phyloP scores from a whole-genome alignment of 1,140 invertebrate species.

The Thaumetopoea pityocampa region DNA sequence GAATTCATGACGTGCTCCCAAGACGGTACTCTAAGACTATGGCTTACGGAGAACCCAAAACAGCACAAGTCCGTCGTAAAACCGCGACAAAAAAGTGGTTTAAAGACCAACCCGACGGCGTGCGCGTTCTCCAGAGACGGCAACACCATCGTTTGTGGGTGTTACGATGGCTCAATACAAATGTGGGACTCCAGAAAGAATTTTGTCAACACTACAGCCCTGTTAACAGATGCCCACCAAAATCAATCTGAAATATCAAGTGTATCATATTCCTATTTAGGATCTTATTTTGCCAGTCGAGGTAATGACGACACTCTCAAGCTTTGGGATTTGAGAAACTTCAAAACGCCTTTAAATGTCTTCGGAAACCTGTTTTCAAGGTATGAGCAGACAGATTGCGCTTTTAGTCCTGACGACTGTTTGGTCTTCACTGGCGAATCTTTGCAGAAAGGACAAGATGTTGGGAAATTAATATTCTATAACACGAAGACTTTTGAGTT shows the following conservation, averaged over 20 bases:
- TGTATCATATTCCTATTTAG: conserved; percentile 92
- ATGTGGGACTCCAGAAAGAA: conserved; percentile 96
- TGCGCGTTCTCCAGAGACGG: conserved; percentile 84
- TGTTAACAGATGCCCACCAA: conserved; percentile 89
- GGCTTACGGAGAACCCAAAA: conserved; percentile 87
- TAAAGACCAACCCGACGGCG: conserved; percentile 91
- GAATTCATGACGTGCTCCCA: conserved; percentile 97
- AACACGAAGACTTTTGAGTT: conserved; percentile 86
- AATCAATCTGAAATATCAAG: conserved; percentile 89
- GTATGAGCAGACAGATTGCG: conserved; percentile 94
- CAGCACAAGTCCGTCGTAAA: conserved; percentile 93
- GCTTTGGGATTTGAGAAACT: conserved; percentile 93
- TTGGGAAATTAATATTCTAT: conserved; percentile 89
- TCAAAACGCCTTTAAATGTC: conserved; percentile 86
- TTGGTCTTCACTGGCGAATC: conserved; percentile 94
- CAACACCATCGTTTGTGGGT: conserved; percentile 83
- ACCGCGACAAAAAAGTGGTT: conserved; percentile 89
- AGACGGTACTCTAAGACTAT: conserved; percentile 94
- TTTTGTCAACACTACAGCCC: conserved; percentile 86
- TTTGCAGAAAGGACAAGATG: conserved; percentile 80
- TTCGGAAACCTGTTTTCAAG: conserved; percentile 86
- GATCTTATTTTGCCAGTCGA: conserved; percentile 86
- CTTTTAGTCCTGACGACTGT: conserved; percentile 95
- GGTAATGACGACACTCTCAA: conserved; percentile 96
- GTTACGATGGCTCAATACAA: conserved; percentile 97